Conservation (phyloP, 64 coral and sea anemone genomes). For the Acropora yongei region DNA sequence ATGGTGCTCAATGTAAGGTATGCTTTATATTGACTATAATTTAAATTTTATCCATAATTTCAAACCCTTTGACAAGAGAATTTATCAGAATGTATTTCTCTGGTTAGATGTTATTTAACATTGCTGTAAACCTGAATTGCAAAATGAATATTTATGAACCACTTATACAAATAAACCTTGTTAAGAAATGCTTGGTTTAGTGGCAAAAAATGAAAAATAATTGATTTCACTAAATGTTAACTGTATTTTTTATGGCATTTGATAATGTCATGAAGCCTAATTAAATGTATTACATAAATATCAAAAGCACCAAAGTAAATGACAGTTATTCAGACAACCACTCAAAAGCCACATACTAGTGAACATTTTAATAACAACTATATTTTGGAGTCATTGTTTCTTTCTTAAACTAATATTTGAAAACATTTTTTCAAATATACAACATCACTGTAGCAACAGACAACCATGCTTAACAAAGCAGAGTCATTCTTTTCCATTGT, state of each 20-base stretch:
- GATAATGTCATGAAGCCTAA: no score
- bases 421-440: no score
- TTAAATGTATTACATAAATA: no score
- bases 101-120: neutral
- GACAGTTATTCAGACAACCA: no score
- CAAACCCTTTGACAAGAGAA: neutral
- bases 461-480: no score
- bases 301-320: no score
- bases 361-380: no score
- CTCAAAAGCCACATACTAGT: no score
- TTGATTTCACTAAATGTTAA: neutral
- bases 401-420: no score
- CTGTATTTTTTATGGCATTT: neutral
- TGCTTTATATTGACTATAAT: neutral
- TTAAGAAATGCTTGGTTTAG: neutral
- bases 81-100: neutral
- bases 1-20: neutral
- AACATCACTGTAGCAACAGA: no score
- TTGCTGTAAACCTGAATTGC: neutral
- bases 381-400: no score
- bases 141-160: neutral
- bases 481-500: no score
- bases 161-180: neutral
- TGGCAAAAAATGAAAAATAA: neutral
- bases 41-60: neutral